Evolutionary conservation across 1,140 invertebrate genomes (phyloP).

Genomic region (Ceratina australensis): DNA sequence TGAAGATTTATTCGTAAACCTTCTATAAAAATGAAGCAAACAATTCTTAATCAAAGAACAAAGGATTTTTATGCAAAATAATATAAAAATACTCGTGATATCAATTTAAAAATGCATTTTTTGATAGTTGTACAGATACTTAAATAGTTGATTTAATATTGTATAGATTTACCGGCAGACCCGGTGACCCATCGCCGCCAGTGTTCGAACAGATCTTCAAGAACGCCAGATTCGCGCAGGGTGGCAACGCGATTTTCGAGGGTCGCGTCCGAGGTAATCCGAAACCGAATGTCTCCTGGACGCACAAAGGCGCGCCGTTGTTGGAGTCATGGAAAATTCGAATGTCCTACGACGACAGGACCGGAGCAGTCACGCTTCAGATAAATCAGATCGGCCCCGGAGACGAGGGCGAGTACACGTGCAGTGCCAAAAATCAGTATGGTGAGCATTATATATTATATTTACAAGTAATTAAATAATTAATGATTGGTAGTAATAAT

Average conservation of each 20-base stretch:
- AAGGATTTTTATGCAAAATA: too few relatives aligned
- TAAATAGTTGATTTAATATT: not conserved
- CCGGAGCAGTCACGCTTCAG: constrained; percentile 90
- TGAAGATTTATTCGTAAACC: too few relatives aligned
- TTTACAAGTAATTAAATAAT: not conserved
- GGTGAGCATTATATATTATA: constrained; percentile 71
- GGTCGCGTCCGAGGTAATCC: constrained; percentile 94
- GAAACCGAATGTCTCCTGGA: constrained; percentile 96
- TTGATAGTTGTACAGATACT: too few relatives aligned
- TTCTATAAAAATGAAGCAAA: too few relatives aligned
- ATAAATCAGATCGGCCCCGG: constrained; percentile 95
- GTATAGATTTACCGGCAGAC: constrained; percentile 76
- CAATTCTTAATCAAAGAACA: too few relatives aligned
- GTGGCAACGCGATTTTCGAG: constrained; percentile 95
- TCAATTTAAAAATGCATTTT: too few relatives aligned
- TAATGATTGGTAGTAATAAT: too few relatives aligned
- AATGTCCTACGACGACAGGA: constrained; percentile 92
- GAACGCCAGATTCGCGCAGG: constrained; percentile 95
- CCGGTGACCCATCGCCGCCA: constrained; percentile 89
- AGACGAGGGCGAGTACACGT: constrained; percentile 97
- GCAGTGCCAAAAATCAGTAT: constrained; percentile 94
- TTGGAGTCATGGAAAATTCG: constrained; percentile 90
- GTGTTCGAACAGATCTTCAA: constrained; percentile 96
- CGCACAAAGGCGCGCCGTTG: constrained; percentile 91
- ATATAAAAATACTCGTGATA: too few relatives aligned